Base-by-base conservation (phyloP, 2,797 vertebrate genomes). In the Heterohyrax brucei region DNA sequence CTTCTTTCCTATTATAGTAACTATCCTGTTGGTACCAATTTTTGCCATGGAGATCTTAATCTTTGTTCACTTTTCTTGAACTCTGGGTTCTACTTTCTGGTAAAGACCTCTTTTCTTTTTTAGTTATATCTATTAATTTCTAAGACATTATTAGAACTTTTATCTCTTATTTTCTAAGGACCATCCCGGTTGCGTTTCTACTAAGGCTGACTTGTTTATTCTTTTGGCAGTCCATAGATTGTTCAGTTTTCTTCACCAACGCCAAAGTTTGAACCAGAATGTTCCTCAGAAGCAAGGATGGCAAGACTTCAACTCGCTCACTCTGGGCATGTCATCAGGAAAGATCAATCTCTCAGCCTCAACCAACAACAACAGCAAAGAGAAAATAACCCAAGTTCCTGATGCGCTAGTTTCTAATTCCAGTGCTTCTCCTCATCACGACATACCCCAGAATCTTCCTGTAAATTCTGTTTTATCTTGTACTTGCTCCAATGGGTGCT, bases 111-210 rank as follows among this genome's bases (percentile, higher is more conserved):
- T 44, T 76, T 53, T 79, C 53, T 28, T 78, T 73, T 53, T 78
- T 7, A 59, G 48, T 50, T 66, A 80, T 5, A 81, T 21, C 50
- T 82, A 66, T 5, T 91, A 9, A 39, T 87, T 81, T 82, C 70
- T 95, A 24, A 91, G 81, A 87, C n/a, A 33, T 77, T 66, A 81
- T 68, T 87, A 62, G 39, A 80, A 30, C 59, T 76, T 77, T 62
- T 81, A 44, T 48, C 62, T 62, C 80, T 61, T 75, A 56, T 56
- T 56, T 56, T 66, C 12, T 66, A 66, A 64, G 24, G 24, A 26
- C 64, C 64, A 66, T 66, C 10, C 64, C 28, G 26, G 64, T 66
- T 16, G 64, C 64, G 30, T 66, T 66, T 66, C 28, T 66, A 30
- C 64, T 28, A 26, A 66, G 64, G 30, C 10, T 30, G 28, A 12